Evolutionary conservation across 1,140 invertebrate genomes (phyloP).

Genomic region (Bombus confusus): DNA sequence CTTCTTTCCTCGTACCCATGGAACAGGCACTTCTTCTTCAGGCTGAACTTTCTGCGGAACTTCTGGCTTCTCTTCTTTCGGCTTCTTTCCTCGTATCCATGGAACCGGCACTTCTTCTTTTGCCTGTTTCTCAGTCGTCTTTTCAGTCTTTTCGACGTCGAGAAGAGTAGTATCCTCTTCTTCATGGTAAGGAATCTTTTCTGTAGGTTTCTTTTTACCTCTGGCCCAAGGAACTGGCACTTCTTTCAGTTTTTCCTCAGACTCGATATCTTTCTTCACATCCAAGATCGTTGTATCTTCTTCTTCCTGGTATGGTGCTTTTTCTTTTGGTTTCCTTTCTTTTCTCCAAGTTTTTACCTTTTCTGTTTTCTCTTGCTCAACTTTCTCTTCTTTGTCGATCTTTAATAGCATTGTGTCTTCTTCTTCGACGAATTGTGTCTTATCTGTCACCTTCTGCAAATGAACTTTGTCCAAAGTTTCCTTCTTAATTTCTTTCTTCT

Average conservation of each 20-base stretch:
- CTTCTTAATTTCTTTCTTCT: constrained; percentile 68
- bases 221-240: constrained; percentile 68
- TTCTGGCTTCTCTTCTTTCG: constrained; percentile 48
- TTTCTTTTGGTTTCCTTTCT: constrained; percentile 55
- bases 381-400: constrained; percentile 45
- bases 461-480: constrained; percentile 50
- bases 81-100: constrained; percentile 79
- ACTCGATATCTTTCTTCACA: constrained; percentile 35
- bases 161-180: constrained; percentile 54
- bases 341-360: constrained; percentile 75
- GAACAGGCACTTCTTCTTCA: constrained; percentile 55
- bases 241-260: constrained; percentile 56
- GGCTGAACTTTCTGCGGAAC: background rate
- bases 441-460: constrained; percentile 59
- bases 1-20: constrained; percentile 79
- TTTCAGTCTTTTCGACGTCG: constrained; percentile 67
- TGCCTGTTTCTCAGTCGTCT: constrained; percentile 73
- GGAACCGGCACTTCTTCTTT: constrained; percentile 68
- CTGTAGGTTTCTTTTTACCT: constrained; percentile 71
- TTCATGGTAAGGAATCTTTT: constrained; percentile 62
- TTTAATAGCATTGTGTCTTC: constrained; percentile 49
- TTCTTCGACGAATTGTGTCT: constrained; percentile 44
- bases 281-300: constrained; percentile 59
- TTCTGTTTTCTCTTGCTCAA: constrained; percentile 59
- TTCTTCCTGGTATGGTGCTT: constrained; percentile 58